These are phyloP conservation scores for Entelurus aequoreus DNA, from an alignment of 2,113 vertebrate genomes.

Conservation along the genomic window DNA sequence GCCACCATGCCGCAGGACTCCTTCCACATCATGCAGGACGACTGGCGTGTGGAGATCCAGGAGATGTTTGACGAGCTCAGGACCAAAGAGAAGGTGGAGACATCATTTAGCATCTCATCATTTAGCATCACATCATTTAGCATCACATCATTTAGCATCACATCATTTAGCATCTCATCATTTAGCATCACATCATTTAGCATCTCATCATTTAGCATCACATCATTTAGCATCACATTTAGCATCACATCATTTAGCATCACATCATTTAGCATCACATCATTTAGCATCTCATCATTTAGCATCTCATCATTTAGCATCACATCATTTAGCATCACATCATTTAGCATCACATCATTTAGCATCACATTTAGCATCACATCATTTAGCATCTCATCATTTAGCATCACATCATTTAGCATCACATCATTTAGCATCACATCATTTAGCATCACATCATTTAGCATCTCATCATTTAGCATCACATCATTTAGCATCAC, in stretches of 20 bases:
- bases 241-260: no score
- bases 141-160: no score
- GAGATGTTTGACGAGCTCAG: conserved; percentile 95
- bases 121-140: no score
- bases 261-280: no score
- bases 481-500: no score
- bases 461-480: neutral
- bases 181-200: neutral
- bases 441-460: no score
- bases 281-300: neutral
- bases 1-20: conserved; percentile 95
- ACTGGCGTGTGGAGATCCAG: conserved; percentile 97
- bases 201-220: no score
- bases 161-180: neutral
- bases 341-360: neutral
- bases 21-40: conserved; percentile 97
- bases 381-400: neutral
- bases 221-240: neutral
- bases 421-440: no score
- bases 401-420: neutral
- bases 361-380: no score
- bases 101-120: neutral
- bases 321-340: no score
- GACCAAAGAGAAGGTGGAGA: conserved; percentile 89
- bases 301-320: neutral